These are phyloP conservation scores for Vicugna pacos DNA, from an alignment of 2,113 vertebrate species.

Conservation along the genomic window DNA sequence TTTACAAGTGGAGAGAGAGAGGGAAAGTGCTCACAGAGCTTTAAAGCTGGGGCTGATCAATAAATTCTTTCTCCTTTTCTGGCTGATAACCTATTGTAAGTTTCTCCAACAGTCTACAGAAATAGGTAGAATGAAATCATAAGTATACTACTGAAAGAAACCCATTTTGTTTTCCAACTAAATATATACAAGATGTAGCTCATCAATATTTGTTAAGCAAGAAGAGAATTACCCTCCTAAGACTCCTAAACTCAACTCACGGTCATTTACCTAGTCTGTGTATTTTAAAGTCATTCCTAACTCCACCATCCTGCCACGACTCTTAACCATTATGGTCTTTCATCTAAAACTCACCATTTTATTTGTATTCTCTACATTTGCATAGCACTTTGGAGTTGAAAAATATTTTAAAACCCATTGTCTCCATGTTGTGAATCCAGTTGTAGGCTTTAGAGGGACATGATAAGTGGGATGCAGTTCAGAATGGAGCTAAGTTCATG, in stretches of 20 bases:
- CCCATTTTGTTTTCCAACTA: slow-evolving; percentile 8
- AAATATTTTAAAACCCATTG: background rate
- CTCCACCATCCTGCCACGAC: background rate
- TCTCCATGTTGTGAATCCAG: background rate
- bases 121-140: slow-evolving; percentile 12
- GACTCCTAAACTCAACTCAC: background rate
- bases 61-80: slow-evolving; percentile 28
- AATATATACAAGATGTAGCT: background rate
- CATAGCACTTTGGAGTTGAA: background rate
- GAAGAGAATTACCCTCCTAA: background rate
- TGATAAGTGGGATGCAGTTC: background rate
- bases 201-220: background rate
- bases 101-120: slow-evolving; percentile 3
- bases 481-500: background rate
- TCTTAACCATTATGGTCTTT: background rate
- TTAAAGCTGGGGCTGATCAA: background rate
- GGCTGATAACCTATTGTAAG: background rate
- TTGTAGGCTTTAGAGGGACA: background rate
- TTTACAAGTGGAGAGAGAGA: background rate
- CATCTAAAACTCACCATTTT: background rate
- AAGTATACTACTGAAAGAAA: background rate
- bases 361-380: background rate
- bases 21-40: background rate
- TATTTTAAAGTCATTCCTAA: background rate
- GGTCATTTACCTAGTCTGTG: background rate